Conservation (phyloP, 2,797 vertebrate species). For the Thalassophryne amazonica region DNA sequence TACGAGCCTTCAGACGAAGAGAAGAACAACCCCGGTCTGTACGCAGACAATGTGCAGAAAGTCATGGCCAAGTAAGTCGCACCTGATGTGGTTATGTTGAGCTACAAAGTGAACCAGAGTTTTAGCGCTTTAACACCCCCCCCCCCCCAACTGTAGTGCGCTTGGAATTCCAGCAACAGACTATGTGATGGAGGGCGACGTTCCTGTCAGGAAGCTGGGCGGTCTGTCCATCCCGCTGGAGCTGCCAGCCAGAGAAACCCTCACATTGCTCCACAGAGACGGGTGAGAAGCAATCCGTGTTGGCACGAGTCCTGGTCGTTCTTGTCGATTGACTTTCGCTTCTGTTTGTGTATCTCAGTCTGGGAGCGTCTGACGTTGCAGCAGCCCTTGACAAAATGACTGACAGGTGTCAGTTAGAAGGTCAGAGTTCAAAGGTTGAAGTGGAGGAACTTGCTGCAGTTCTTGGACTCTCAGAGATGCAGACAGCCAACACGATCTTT, state of each 20-base stretch:
- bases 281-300: slow-evolving; percentile 60
- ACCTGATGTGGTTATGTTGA: not conserved
- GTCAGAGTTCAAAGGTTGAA: slow-evolving; percentile 11
- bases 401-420: slow-evolving; percentile 57
- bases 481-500: slow-evolving; percentile 46
- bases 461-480: slow-evolving; percentile 48
- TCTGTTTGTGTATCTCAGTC: slow-evolving; percentile 30
- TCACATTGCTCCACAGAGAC: slow-evolving; percentile 67
- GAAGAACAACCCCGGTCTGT: slow-evolving; percentile 81
- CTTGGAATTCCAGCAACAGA: slow-evolving; percentile 84
- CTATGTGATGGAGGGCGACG: slow-evolving; percentile 82
- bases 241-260: slow-evolving; percentile 76
- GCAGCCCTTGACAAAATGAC: slow-evolving; percentile 52
- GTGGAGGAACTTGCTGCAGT: slow-evolving; percentile 56
- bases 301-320: too few species aligned
- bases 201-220: slow-evolving; percentile 81
- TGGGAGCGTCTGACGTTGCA: slow-evolving; percentile 39
- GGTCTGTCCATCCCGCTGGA: slow-evolving; percentile 82
- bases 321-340: not conserved
- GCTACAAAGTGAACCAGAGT: not conserved
- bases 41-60: slow-evolving; percentile 87
- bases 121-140: too few species aligned
- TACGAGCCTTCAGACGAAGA: slow-evolving; percentile 84
- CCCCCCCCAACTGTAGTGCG: slow-evolving; percentile 68
- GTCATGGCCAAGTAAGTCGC: slow-evolving; percentile 86